Evolutionary conservation across 2,113 vertebrate species (phyloP), one percentile per base, ranked within the genome.

Genomic region (Daboia siamensis): DNA sequence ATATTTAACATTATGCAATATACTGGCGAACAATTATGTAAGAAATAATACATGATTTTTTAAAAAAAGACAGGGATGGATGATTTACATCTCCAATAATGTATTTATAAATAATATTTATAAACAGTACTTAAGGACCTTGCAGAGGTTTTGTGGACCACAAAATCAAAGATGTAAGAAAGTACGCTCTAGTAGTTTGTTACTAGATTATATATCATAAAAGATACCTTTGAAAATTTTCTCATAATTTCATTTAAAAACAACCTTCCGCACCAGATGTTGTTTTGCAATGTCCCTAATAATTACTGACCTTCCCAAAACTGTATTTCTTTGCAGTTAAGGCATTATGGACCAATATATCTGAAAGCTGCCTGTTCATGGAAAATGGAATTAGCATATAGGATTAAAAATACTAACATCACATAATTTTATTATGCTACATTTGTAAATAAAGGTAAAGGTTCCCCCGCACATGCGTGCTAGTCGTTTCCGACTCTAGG

Each of bases 31-130:
- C n/a, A 57, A n/a, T 20, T 56, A 91, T 56, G 20, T 39, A 2
- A 84, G 33, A 90, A 55, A 54, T 48, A 15, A 10, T 33, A 52
- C 1, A 64, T 20, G 17, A 86, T 1, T 90, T 57, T 92, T 93
- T 86, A 39, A 90, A 90, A 44, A 90, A 95, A 94, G 74, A 0
- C 64, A 93, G 86, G 80, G 90, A 24, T 88, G 57, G 5, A 94
- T 80, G 61, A 57, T 46, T 93, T 61, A 74, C 61, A 48, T 90
- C 56, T 56, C 56, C 64, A 3, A 1, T 88, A 91, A 55, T 7
- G 0, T 69, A 69, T 69, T 33, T 69, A 33, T 69, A 69, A 69
- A 69, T 69, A 80, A 80, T 20, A 80, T 80, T 80, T 80, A 80
- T 80, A 80, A 39, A 39, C 15, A 21, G 4, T 64, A 20, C 8